Evolutionary conservation across 2,888 invertebrate genomes (phyloP), one percentile per base, ranked within the genome.

Genomic region (Athalia rosae): DNA sequence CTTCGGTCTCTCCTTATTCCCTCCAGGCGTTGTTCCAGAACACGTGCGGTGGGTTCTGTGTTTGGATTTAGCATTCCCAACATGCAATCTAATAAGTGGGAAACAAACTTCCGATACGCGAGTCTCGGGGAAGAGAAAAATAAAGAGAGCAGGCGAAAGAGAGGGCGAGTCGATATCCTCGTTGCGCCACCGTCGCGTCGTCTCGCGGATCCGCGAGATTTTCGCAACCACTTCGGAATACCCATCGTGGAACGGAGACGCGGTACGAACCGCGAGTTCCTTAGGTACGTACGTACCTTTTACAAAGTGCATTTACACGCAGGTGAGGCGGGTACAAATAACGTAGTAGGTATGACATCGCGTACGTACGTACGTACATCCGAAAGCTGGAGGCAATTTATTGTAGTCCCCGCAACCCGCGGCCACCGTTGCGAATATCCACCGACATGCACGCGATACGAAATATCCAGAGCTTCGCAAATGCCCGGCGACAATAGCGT

Each of bases 71-170:
- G 74, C 74, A 74, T 74, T 74, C 74, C 61, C 61, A 74, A 61
- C 74, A 61, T 74, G 74, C 74, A 47, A 62, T 28, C 61, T 74
- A 74, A 74, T 74, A 74, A 74, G 74, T 62, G 74, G 74, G 74
- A 61, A 74, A 74, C 74, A 74, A 61, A 74, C 74, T 74, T 74
- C 74, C 74, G 74, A 74, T 74, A 62, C 61, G 74, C 74, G 47
- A 74, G 15, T 15, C 8, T 43, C n/a, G 43, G 67, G 50, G 53
- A n/a, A n/a, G 28, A 56, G 11, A 0, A 28, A 67, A 9, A 67
- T 48, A 41, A n/a, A 56, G 28, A 56, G 9, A 28, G 53, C 67
- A 11, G 3, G 41, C n/a, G 45, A 50, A 11, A 50, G 11, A 28
- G 67, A 67, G 9, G n/a, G 41, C 28, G 53, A 4, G 53, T n/a